Conservation (phyloP, 2,113 vertebrate species). For the Alectura lathami region DNA sequence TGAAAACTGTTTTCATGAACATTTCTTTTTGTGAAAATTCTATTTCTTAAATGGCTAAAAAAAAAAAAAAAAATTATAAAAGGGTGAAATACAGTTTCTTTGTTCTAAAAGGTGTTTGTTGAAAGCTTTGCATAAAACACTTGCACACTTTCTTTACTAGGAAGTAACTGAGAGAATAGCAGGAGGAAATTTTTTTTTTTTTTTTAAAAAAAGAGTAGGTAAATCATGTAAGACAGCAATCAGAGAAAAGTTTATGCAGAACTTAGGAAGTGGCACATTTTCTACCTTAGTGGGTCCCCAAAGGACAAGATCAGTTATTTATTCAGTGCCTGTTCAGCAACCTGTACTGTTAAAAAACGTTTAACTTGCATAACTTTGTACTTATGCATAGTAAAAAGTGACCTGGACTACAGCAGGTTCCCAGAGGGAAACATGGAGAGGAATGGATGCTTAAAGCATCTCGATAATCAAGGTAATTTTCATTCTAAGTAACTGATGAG, state of each 20-base stretch:
- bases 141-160: not conserved
- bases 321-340: conserved; percentile 26
- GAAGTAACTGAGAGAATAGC: not conserved
- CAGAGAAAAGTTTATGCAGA: not conserved
- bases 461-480: not conserved
- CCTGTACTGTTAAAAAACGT: not conserved
- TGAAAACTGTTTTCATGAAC: not conserved
- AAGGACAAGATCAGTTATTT: not conserved
- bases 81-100: not conserved
- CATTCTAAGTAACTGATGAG: not conserved
- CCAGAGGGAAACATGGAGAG: not conserved
- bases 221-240: not conserved
- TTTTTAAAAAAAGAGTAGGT: not conserved
- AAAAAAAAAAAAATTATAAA: not conserved
- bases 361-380: not conserved
- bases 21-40: not conserved
- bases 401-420: not conserved
- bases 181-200: no score
- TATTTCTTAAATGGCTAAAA: not conserved
- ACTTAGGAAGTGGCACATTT: not conserved
- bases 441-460: not conserved
- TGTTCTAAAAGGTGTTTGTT: not conserved
- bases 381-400: not conserved
- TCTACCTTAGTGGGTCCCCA: not conserved
- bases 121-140: not conserved